Evolutionary conservation across 1,140 invertebrate genomes (phyloP).

Genomic region (Eciton burchellii): DNA sequence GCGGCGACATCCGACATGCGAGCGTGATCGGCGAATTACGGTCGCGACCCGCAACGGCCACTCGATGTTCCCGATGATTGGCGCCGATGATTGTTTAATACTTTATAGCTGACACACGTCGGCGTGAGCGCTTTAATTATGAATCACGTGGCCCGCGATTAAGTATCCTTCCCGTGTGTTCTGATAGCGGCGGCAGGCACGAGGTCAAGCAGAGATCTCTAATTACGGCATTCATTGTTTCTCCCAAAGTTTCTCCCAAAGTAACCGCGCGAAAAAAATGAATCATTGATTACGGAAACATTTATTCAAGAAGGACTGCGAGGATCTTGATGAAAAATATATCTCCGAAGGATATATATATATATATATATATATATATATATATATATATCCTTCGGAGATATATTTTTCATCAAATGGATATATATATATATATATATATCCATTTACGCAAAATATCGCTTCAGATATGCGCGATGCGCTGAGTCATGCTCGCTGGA

Average conservation of each 20-base stretch:
- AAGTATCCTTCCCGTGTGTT: not conserved
- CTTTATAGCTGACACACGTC: not conserved
- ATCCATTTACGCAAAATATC: conserved; percentile 1
- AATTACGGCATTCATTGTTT: not conserved
- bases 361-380: too few relatives aligned
- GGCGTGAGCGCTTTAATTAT: conserved; percentile 43
- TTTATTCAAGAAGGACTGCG: too few relatives aligned
- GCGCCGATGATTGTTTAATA: conserved; percentile 53
- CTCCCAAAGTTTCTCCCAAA: too few relatives aligned
- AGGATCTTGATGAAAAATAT: not conserved
- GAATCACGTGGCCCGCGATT: conserved; percentile 26
- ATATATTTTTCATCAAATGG: not conserved
- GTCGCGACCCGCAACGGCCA: conserved; percentile 12
- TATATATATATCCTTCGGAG: too few relatives aligned
- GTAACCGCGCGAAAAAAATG: too few relatives aligned
- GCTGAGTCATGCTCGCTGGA: not conserved
- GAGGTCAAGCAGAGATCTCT: conserved; percentile 19
- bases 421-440: too few relatives aligned
- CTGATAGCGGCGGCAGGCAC: not conserved
- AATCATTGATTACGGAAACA: too few relatives aligned
- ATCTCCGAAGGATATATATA: too few relatives aligned
- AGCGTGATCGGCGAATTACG: conserved; percentile 46
- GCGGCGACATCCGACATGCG: conserved; percentile 23
- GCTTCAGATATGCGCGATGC: not conserved
- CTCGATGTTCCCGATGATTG: not conserved